These are phyloP conservation scores for Oxyteleia sp. DNA, from an alignment of 2,888 invertebrate species.

Conservation along the genomic window DNA sequence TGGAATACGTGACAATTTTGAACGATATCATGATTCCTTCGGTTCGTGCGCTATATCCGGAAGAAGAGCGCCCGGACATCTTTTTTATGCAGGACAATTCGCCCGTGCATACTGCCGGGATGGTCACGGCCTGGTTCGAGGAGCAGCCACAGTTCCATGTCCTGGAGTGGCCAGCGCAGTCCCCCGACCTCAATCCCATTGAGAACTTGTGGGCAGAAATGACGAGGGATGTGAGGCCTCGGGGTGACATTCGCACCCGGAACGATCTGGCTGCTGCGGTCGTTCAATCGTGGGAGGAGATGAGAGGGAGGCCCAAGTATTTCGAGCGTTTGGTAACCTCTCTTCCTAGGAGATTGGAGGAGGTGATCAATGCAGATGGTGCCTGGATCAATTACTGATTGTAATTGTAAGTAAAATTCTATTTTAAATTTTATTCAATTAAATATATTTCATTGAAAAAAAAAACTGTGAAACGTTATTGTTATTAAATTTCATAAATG, in stretches of 20 bases:
- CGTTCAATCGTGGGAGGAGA: not conserved
- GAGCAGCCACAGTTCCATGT: slow-evolving; percentile 52
- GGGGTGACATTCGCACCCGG: not conserved
- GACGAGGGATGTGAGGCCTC: not conserved
- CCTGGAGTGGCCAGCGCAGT: slow-evolving; percentile 67
- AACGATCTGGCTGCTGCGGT: not conserved
- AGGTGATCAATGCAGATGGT: too few relatives aligned
- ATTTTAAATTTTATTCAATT: too few relatives aligned
- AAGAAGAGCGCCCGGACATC: slow-evolving; percentile 35
- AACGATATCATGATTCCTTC: slow-evolving; percentile 15
- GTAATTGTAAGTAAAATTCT: too few relatives aligned
- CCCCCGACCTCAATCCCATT: slow-evolving; percentile 49
- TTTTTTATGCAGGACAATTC: slow-evolving; percentile 69
- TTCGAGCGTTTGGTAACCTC: not conserved
- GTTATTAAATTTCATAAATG: too few relatives aligned
- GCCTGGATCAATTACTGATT: too few relatives aligned
- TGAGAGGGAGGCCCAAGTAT: not conserved
- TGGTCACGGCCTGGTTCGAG: slow-evolving; percentile 67
- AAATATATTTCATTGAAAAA: too few relatives aligned
- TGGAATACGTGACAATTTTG: slow-evolving; percentile 13
- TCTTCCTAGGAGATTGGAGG: too few relatives aligned
- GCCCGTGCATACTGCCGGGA: slow-evolving; percentile 59
- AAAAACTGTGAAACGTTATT: too few relatives aligned
- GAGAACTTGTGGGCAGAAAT: slow-evolving; percentile 63
- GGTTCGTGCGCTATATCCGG: slow-evolving; percentile 7